Percentiles rank a stretch among this genome's conserved stretches.
These are phyloP conservation scores for Antheraea mylitta DNA, from an alignment of 1,140 invertebrate genomes.

Conservation along the genomic window DNA sequence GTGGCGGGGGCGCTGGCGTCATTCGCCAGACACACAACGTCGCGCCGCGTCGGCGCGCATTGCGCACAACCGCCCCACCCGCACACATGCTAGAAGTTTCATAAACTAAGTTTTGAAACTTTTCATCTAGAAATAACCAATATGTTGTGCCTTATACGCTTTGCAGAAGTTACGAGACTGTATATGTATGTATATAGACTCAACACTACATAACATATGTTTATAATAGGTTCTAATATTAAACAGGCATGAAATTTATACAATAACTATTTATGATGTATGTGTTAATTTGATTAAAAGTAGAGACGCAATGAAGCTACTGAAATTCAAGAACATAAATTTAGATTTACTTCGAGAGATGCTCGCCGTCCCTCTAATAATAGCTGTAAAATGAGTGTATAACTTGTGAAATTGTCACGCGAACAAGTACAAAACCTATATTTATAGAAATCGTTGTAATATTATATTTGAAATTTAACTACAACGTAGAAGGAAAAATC, in stretches of 20 bases:
- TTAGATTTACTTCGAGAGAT: constrained; percentile 1
- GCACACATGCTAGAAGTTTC: constrained; percentile 10
- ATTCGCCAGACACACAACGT: constrained; percentile 31
- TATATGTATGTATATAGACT: too few species aligned
- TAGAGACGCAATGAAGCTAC: not conserved
- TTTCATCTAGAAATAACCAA: constrained; percentile 21
- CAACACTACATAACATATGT: constrained; percentile 6
- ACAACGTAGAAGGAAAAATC: not conserved
- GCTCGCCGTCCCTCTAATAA: constrained; percentile 32
- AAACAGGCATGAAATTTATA: not conserved
- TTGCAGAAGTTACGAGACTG: constrained; percentile 21
- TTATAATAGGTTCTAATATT: too few species aligned
- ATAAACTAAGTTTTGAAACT: constrained; percentile 28
- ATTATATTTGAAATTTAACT: not conserved
- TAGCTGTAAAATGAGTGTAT: constrained; percentile 23
- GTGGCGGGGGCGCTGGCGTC: constrained; percentile 52
- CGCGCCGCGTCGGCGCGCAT: not conserved
- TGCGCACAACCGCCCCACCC: constrained; percentile 1
- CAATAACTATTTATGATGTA: not conserved
- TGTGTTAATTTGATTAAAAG: not conserved
- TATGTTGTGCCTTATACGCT: constrained; percentile 15
- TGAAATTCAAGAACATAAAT: too few species aligned
- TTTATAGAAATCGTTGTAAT: not conserved
- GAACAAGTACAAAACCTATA: not conserved
- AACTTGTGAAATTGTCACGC: constrained; percentile 23